Conservation (phyloP, 2,888 invertebrate species). For the Margaritifera margaritifera region DNA sequence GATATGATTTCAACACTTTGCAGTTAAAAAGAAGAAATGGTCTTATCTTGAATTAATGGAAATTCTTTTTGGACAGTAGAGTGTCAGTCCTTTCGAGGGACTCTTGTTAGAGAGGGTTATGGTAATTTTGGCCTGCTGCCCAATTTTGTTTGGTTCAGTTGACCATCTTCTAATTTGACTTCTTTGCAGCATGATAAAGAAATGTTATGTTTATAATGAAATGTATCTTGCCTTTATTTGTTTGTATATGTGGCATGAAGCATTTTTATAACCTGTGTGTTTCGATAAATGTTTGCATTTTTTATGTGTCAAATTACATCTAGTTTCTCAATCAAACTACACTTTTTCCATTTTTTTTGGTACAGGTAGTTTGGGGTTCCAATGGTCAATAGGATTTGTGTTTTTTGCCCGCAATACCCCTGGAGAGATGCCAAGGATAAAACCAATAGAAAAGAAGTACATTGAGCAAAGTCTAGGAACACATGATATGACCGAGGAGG, state of each 20-base stretch:
- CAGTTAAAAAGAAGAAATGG: no score
- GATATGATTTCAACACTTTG: no score
- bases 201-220: no score
- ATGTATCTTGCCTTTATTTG: not conserved
- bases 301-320: not conserved
- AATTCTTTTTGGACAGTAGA: no score
- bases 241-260: not conserved
- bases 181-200: no score
- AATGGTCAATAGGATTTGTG: slow-evolving; percentile 74
- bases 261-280: not conserved
- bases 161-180: no score
- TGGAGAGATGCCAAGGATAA: slow-evolving; percentile 76
- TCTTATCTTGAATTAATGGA: no score
- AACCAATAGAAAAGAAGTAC: slow-evolving; percentile 65
- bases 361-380: slow-evolving; percentile 71
- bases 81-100: no score
- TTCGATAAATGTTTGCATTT: not conserved
- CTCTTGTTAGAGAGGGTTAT: no score
- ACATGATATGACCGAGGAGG: slow-evolving; percentile 31
- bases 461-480: slow-evolving; percentile 56
- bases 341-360: not conserved
- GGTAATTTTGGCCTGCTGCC: no score
- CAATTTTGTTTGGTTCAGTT: no score
- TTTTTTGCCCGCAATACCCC: slow-evolving; percentile 76
- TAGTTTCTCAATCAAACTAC: not conserved